These are phyloP conservation scores for Sminthurides aquaticus DNA, from an alignment of 2,888 invertebrate genomes.

Conservation along the genomic window DNA sequence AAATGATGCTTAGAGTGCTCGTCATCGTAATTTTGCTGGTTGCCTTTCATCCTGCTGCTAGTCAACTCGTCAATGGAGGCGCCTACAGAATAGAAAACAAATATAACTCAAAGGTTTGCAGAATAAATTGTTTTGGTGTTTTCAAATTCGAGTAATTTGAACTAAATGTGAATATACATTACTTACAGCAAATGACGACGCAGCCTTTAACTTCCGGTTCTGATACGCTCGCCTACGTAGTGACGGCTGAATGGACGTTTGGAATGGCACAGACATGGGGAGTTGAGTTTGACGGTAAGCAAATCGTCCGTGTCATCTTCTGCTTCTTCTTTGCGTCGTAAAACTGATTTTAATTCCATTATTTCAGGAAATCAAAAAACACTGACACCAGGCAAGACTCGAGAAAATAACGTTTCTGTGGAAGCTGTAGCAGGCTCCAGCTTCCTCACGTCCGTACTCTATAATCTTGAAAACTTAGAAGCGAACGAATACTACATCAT, in stretches of 20 bases:
- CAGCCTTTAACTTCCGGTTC: background rate
- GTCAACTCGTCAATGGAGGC: background rate
- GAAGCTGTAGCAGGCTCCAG: background rate
- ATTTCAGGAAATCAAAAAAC: background rate
- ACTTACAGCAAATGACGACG: background rate
- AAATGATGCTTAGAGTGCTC: too few species aligned
- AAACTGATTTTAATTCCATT: too few species aligned
- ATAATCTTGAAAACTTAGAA: background rate
- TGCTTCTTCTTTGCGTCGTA: too few species aligned
- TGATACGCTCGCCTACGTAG: background rate
- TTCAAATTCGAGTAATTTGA: too few species aligned
- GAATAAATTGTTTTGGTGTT: too few species aligned
- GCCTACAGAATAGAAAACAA: background rate
- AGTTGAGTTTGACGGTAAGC: background rate
- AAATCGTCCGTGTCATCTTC: too few species aligned
- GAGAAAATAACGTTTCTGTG: background rate
- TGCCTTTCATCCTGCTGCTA: background rate
- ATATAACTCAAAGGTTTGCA: background rate
- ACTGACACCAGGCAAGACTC: background rate
- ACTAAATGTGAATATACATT: too few species aligned
- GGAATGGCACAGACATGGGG: background rate
- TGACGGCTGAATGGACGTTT: background rate
- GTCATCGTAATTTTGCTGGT: too few species aligned
- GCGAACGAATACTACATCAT: background rate
- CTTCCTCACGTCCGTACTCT: background rate